Conservation (phyloP, 2,888 invertebrate genomes). For the Schizotus pectinicornis region DNA sequence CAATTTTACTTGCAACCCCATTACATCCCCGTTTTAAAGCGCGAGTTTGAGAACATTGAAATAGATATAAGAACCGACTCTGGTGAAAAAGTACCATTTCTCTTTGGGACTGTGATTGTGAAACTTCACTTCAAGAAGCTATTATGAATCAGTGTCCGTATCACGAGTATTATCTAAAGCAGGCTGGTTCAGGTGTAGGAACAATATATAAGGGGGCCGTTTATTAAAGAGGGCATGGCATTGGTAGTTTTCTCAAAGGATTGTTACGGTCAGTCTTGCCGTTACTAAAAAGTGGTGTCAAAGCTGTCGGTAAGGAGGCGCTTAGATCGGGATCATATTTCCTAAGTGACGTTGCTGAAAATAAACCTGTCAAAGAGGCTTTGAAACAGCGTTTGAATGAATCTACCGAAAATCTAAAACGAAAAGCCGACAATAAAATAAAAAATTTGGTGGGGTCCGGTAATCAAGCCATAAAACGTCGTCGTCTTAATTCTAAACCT, state of each 20-base stretch:
- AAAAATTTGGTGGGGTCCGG: conserved; percentile 10
- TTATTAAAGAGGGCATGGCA: conserved; percentile 1
- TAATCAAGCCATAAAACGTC: conserved; percentile 3
- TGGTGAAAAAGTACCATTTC: too few species aligned
- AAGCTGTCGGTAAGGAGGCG: neutral
- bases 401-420: conserved; percentile 15
- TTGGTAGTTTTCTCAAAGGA: conserved; percentile 3
- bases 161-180: too few species aligned
- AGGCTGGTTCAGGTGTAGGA: conserved; percentile 12
- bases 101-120: too few species aligned
- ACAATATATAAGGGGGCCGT: conserved; percentile 5
- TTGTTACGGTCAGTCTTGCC: neutral
- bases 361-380: conserved; percentile 6
- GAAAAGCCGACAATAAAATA: conserved; percentile 10
- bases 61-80: too few species aligned
- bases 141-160: too few species aligned
- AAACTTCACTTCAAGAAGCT: too few species aligned
- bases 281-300: neutral
- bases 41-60: too few species aligned
- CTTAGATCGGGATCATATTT: neutral
- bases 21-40: too few species aligned
- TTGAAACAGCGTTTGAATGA: conserved; percentile 7
- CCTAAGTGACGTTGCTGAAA: conserved; percentile 2
- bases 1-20: too few species aligned
- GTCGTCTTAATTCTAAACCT: neutral